Base-by-base conservation (phyloP, 2,888 invertebrate species). In the Osmoderma eremita region DNA sequence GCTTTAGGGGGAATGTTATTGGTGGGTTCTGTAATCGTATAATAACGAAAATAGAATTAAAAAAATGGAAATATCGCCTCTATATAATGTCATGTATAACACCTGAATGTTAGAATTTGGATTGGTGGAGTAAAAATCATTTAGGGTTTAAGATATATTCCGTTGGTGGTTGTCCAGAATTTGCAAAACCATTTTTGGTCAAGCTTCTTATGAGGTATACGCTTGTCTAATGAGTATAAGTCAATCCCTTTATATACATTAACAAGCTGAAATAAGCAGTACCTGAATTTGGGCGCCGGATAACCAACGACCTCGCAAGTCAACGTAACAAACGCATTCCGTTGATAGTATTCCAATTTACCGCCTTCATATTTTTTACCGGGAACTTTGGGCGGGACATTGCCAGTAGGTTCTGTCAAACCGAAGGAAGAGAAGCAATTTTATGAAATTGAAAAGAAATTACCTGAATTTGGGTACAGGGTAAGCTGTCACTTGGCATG, bases 391-490 rank as follows among this genome's bases (percentile, higher is more conserved):
- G 88, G 88, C 69, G 86, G 82, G 70, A 88, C 87, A 80, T 88
- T 88, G 80, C 87, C 86, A 65, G 87, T 88, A 49, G 88, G 88
- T 78, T 86, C 86, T 85, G 30, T 30, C 2, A 80, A 56, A 84
- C 84, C n/a, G n/a, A n/a, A n/a, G 70, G 84, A 82, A 63, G 38
- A 72, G 84, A 22, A 66, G 13, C 13, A 65, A 17, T 13, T 24
- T n/a, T 13, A 13, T 12, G 8, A 20, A 36, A 53, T 18, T 3
- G 13, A 50, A 39, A 18, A 6, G 65, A 53, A 84, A 84, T 83
- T 87, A 91, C 91, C 91, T 90, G 87, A 88, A 90, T 75, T 87
- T 78, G 71, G 91, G 91, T 71, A 87, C 87, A 70, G 91, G 91
- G 80, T 85, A 90, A 77, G 88, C 90, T 78, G 88, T 87, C 72